Evolutionary conservation across 2,888 invertebrate genomes (phyloP).

Genomic region (Macrophya alboannulata): DNA sequence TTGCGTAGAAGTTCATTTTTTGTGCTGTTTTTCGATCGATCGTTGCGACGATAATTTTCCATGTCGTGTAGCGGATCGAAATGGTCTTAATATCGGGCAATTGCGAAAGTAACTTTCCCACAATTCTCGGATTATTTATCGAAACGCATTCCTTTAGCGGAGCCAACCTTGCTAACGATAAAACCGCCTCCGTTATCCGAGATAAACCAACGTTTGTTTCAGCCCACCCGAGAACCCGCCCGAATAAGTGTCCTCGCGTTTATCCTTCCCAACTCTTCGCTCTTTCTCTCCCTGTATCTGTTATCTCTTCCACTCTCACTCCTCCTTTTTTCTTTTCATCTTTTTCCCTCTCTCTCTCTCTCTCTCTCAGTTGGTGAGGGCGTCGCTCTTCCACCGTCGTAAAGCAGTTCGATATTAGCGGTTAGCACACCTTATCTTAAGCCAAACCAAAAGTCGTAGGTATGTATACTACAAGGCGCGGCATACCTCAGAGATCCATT

Average conservation of each 20-base stretch:
- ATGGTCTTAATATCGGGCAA: not conserved
- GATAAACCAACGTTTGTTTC: conserved; percentile 50
- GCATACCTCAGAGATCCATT: not conserved
- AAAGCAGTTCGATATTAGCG: conserved; percentile 53
- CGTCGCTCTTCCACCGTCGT: conserved; percentile 23
- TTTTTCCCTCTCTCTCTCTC: not conserved
- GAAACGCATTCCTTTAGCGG: conserved; percentile 27
- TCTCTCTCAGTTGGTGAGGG: not conserved
- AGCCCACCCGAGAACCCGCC: conserved; percentile 35
- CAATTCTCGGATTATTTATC: conserved; percentile 42
- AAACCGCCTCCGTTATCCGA: conserved; percentile 53
- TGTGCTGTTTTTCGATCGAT: not conserved
- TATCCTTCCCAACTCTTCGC: conserved; percentile 35
- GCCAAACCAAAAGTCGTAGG: conserved; percentile 40
- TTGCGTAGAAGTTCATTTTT: not conserved
- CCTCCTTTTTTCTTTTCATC: conserved; percentile 4
- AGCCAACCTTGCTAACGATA: conserved; percentile 15
- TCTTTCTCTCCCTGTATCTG: conserved; percentile 20
- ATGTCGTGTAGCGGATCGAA: not conserved
- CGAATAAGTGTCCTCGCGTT: conserved; percentile 49
- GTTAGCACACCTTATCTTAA: conserved; percentile 41
- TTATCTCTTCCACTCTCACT: conserved; percentile 46
- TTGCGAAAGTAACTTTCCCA: not conserved
- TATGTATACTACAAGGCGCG: conserved; percentile 22
- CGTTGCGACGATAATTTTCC: not conserved